phyloP scores from a whole-genome alignment of 2,113 vertebrate species.

The Phalacrocorax carbo region DNA sequence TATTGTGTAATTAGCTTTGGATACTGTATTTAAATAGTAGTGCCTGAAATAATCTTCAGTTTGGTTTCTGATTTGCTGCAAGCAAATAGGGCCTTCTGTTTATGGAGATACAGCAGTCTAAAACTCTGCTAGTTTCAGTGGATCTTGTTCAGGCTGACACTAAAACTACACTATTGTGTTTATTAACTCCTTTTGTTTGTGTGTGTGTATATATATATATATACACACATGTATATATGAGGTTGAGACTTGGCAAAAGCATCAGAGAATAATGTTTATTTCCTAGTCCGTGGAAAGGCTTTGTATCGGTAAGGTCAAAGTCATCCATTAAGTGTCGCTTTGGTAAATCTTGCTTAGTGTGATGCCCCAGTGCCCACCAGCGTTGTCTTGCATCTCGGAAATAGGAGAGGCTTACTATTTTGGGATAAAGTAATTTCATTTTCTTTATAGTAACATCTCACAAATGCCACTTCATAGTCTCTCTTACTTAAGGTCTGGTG shows the following conservation, averaged over 20 bases:
- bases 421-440: not conserved
- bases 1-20: not conserved
- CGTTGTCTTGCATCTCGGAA: not conserved
- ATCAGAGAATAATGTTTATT: not conserved
- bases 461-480: not conserved
- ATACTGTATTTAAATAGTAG: not conserved
- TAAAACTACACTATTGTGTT: not conserved
- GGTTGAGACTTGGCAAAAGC: not conserved
- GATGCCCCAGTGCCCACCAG: not conserved
- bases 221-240: not conserved
- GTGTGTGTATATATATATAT: no score
- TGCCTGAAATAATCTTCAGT: not conserved
- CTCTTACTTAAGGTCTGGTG: not conserved
- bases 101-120: not conserved
- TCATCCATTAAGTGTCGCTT: not conserved
- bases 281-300: not conserved
- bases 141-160: not conserved
- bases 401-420: not conserved
- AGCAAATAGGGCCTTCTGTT: not conserved
- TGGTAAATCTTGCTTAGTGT: not conserved
- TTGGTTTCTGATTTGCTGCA: not conserved
- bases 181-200: not conserved
- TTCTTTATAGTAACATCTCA: not conserved
- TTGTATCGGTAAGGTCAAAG: not conserved
- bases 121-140: not conserved